Percentiles rank a stretch among this genome's conserved stretches.
Conservation (phyloP, 2,797 vertebrate species). For the Telmatherina bonti region DNA sequence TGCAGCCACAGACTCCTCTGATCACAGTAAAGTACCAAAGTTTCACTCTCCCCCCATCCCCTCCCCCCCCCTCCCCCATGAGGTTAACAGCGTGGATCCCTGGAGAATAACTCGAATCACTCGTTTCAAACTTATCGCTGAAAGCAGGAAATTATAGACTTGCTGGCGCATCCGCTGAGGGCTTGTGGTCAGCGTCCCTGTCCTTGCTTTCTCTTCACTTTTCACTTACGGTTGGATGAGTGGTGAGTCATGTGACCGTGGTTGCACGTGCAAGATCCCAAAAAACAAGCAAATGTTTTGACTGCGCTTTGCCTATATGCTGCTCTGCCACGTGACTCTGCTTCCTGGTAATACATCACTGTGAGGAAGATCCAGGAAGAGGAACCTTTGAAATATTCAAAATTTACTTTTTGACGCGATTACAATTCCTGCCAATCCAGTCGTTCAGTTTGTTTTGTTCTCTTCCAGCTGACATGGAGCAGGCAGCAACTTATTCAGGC, state of each 20-base stretch:
- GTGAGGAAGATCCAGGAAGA: conserved; percentile 13
- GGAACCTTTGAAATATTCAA: conserved; percentile 25
- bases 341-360: conserved; percentile 12
- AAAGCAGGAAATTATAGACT: conserved; percentile 17
- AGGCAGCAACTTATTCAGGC: neutral
- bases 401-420: conserved; percentile 10
- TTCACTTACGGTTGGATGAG: conserved; percentile 37
- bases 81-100: conserved; percentile 47
- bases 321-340: conserved; percentile 12
- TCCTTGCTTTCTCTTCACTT: conserved; percentile 39
- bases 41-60: conserved; percentile 10
- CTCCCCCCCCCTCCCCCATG: conserved; percentile 23
- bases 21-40: conserved; percentile 24
- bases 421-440: conserved; percentile 2
- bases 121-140: conserved; percentile 29
- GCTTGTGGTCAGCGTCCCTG: conserved; percentile 15
- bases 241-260: conserved; percentile 33
- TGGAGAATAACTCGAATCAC: conserved; percentile 27
- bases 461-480: conserved; percentile 3
- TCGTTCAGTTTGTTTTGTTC: neutral
- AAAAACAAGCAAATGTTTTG: conserved; percentile 28
- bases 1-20: conserved; percentile 28
- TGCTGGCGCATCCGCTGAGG: conserved; percentile 10
- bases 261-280: conserved; percentile 23
- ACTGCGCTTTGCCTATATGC: neutral